These are phyloP conservation scores for Geophilus truncorum DNA, from an alignment of 2,888 invertebrate genomes.

Conservation along the genomic window DNA sequence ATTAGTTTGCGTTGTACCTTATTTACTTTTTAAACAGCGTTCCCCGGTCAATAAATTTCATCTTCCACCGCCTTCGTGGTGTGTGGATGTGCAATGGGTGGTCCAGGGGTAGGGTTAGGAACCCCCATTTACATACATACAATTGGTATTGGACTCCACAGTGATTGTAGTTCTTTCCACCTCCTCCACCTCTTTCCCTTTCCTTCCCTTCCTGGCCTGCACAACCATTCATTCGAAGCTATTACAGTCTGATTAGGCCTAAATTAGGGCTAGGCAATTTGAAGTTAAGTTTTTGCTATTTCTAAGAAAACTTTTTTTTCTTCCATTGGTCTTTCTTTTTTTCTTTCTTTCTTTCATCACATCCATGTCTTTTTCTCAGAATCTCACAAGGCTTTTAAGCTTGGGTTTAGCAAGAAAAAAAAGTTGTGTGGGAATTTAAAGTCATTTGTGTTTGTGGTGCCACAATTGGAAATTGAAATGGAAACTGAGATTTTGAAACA, in stretches of 20 bases:
- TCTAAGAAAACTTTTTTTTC: slow-evolving; percentile 1
- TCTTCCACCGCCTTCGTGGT: no score
- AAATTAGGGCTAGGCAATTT: slow-evolving; percentile 21
- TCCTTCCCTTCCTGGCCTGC: neutral
- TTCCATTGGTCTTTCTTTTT: no score
- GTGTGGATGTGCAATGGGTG: neutral
- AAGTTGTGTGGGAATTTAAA: neutral
- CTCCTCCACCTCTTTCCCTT: neutral
- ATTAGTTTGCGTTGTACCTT: no score
- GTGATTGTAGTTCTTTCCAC: slow-evolving; percentile 11
- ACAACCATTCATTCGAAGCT: slow-evolving; percentile 12
- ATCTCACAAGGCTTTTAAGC: no score
- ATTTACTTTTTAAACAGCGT: no score
- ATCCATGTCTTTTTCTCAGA: neutral
- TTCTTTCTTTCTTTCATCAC: no score
- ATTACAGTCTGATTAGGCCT: slow-evolving; percentile 27
- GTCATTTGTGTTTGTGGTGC: neutral
- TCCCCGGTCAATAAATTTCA: no score
- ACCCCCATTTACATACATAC: slow-evolving; percentile 10
- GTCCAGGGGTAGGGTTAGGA: neutral
- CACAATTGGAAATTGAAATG: neutral
- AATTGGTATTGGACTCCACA: slow-evolving; percentile 8
- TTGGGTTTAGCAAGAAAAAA: neutral
- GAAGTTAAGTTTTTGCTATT: slow-evolving; percentile 19
- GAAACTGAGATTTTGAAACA: neutral